Base-by-base conservation (phyloP, 1,140 invertebrate species). In the Octopus bimaculoides region DNA sequence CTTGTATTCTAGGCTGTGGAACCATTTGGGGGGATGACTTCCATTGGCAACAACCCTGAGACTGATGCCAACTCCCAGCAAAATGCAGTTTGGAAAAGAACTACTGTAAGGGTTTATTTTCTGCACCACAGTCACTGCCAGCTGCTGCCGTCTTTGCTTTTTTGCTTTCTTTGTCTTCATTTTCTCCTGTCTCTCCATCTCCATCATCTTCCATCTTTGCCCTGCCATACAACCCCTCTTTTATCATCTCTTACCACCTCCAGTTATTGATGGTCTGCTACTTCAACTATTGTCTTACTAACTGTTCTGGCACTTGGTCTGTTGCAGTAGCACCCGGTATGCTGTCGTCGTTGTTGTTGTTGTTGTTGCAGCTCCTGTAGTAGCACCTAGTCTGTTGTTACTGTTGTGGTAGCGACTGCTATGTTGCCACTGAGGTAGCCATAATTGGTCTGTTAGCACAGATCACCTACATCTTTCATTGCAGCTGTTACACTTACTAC, bases 41-140 rank as follows among this genome's bases (percentile, higher is more conserved):
- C 74, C 26, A 75, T 12, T 75, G 74, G 74, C 8, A 14, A 71
- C 66, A 52, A 12, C 52, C 17, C 74, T 7, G 74, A 75, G 17
- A 14, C 74, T 75, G 74, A 75, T 52, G 74, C 74, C 20, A 75
- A 53, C 52, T 53, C 74, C 26, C 74, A 75, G 12, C 74, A 75
- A 75, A 52, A 41, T 75, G 74, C 26, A 75, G 74, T 75, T 20
- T 75, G 74, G 74, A 75, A 53, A 52, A 26, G 74, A 75, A 75
- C 74, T 26, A 75, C 20, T 75, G 74, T 75, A 75, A 52, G 74
- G 26, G 41, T 20, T 12, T 20, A 14, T 53, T 75, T 75, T 75
- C 17, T 75, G 74, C 66, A 71, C 66, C 14, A 14, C 26, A 41
- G 26, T 20, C 26, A n/a, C 66, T 71, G 26, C 66, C 66, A 71